phyloP scores from a whole-genome alignment of 92 coral and sea anemone species.

The Ricordea florida region DNA sequence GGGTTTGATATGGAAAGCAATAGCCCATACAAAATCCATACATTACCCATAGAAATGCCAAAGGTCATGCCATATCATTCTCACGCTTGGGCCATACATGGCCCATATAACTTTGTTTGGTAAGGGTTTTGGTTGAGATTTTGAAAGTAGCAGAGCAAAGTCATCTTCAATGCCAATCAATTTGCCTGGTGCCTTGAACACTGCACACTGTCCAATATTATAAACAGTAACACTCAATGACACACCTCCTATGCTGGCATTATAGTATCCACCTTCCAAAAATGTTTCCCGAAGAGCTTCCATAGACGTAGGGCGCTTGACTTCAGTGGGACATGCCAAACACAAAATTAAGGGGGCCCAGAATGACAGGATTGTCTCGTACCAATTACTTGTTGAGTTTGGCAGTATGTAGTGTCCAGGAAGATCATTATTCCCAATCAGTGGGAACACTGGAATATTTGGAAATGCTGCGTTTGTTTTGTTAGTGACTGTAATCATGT shows the following conservation, averaged over 20 bases:
- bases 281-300: slow-evolving; percentile 27
- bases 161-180: neutral
- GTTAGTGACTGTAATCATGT: slow-evolving; percentile 50
- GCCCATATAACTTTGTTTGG: too few relatives aligned
- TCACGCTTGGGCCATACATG: too few relatives aligned
- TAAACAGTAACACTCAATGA: too few relatives aligned
- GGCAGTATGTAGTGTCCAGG: slow-evolving; percentile 92
- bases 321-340: slow-evolving; percentile 33
- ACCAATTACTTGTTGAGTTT: slow-evolving; percentile 65
- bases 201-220: slow-evolving; percentile 1
- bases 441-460: slow-evolving; percentile 79
- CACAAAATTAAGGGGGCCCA: slow-evolving; percentile 85
- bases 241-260: slow-evolving; percentile 46
- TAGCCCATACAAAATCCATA: too few relatives aligned
- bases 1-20: too few relatives aligned
- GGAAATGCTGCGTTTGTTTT: slow-evolving; percentile 57
- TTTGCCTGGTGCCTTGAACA: neutral
- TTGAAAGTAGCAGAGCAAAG: neutral
- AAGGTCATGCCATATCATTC: too few relatives aligned
- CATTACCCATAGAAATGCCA: too few relatives aligned
- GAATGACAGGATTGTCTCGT: slow-evolving; percentile 53
- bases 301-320: slow-evolving; percentile 22
- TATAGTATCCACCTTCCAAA: slow-evolving; percentile 69
- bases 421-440: slow-evolving; percentile 92
- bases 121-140: too few relatives aligned